A percentile compares a stretch with the other conserved stretches of the same genome.
Evolutionary conservation across 2,888 invertebrate genomes (phyloP).

Genomic region (Dynastes hyllus): DNA sequence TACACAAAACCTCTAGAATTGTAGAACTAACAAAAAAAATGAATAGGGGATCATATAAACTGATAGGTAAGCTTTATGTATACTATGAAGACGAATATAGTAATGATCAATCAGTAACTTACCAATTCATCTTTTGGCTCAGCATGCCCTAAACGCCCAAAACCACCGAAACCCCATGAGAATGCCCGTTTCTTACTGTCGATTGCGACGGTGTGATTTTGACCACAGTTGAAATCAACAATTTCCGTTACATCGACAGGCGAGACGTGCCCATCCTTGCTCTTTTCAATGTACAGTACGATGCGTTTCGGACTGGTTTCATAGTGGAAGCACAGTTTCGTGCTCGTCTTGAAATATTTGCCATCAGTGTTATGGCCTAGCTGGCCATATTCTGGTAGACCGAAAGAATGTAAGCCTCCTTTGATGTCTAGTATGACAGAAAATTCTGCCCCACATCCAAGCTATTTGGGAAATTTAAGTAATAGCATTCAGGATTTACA

Average conservation of each 20-base stretch:
- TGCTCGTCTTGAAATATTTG: slow-evolving; percentile 93
- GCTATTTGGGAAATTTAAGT: slow-evolving; percentile 56
- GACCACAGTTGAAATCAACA: slow-evolving; percentile 92
- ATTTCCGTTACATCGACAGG: slow-evolving; percentile 91
- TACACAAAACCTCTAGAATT: too few relatives aligned
- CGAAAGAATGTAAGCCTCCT: slow-evolving; percentile 92
- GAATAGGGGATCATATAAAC: too few relatives aligned
- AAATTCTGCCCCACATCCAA: slow-evolving; percentile 93
- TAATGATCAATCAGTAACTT: slow-evolving; percentile 66
- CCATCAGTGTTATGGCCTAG: slow-evolving; percentile 95
- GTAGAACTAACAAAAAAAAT: too few relatives aligned
- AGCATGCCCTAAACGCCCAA: slow-evolving; percentile 94
- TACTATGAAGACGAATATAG: too few relatives aligned
- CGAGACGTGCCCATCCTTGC: slow-evolving; percentile 87
- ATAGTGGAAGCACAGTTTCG: slow-evolving; percentile 89
- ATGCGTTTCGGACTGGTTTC: slow-evolving; percentile 90
- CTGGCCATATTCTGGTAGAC: slow-evolving; percentile 94
- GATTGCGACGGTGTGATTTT: slow-evolving; percentile 92
- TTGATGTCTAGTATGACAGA: slow-evolving; percentile 92
- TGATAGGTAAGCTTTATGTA: too few relatives aligned
- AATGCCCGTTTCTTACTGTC: slow-evolving; percentile 92
- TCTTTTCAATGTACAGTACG: slow-evolving; percentile 89
- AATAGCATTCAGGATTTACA: not conserved
- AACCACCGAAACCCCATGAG: slow-evolving; percentile 97
- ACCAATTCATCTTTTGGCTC: slow-evolving; percentile 95